Evolutionary conservation across 1,140 invertebrate genomes (phyloP), one percentile per base, ranked within the genome.

Genomic region (Apis laboriosa): DNA sequence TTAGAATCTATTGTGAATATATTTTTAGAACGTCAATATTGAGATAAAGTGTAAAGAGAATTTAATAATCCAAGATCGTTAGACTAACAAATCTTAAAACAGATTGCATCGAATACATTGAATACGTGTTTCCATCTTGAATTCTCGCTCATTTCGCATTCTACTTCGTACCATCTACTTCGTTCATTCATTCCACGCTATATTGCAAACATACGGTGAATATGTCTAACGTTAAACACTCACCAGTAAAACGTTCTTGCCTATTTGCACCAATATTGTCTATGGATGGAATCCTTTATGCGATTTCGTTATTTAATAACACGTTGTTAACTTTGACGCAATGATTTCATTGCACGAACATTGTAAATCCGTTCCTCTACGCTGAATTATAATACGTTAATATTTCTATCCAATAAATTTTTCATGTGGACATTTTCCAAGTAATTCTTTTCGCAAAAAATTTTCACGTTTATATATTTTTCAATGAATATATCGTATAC

Each of bases 181-280:
- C 21, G 67, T 68, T 68, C 67, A n/a, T 28, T 61, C 67, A 68
- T 68, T 68, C 43, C 43, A 21, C 66, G 43, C 43, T 43, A 68
- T 68, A 51, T 68, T 68, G 21, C 67, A 70, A 70, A 70, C 43
- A 53, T 49, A 68, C 12, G 4, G 43, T 11, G 66, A 67, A 7
- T 43, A 70, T 24, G 49, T 70, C 49, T 53, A 53, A 70, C 49
- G 12, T 53, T 70, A 24, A 70, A 70, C 21, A 1, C 49, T 21
- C 49, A 9, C 8, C 7, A 9, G 17, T 66, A 66, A 17, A 66
- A 8, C 15, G 8, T 34, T 15, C 15, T 34, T 24, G n/a, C 13
- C 9, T 21, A 2, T 19, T 51, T 24, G 8, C 13, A 13, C 2
- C 12, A 21, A 11, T 28, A 17, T 15, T 43, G 43, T 67, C 9